Conservation (phyloP, 2,797 vertebrate genomes). For the Mionectes olivaceus region DNA sequence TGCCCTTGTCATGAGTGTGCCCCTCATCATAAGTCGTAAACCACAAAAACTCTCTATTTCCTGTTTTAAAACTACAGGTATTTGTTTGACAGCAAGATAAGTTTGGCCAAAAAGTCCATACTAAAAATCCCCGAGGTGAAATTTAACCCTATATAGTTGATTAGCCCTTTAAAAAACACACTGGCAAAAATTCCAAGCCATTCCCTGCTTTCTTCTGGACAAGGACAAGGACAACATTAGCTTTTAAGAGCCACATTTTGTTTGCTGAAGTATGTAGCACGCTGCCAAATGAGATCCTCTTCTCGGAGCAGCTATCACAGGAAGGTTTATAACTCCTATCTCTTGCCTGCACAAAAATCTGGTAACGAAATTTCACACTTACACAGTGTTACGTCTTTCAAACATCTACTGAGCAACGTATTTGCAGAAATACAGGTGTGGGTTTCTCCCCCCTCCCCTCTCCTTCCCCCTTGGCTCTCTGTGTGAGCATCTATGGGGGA, state of each 20-base stretch:
- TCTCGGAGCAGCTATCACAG: neutral
- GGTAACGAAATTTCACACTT: neutral
- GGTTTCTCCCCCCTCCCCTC: neutral
- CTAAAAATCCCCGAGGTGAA: slow-evolving; percentile 41
- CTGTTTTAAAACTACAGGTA: neutral
- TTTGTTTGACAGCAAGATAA: neutral
- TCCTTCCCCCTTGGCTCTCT: neutral
- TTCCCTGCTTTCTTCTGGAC: slow-evolving; percentile 41
- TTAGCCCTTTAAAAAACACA: slow-evolving; percentile 69
- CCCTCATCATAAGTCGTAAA: neutral
- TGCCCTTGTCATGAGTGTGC: neutral
- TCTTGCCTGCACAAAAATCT: neutral
- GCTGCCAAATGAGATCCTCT: neutral
- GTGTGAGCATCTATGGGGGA: neutral
- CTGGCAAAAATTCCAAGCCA: slow-evolving; percentile 60
- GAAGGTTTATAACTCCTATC: neutral
- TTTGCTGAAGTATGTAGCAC: neutral
- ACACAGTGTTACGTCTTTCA: neutral
- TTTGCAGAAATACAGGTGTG: neutral
- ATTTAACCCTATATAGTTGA: slow-evolving; percentile 62
- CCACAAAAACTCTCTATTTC: neutral
- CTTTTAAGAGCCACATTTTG: slow-evolving; percentile 21
- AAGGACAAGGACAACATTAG: slow-evolving; percentile 28
- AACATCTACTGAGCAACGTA: neutral
- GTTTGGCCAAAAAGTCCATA: neutral